Conservation (phyloP, 1,140 invertebrate species). For the Schlechtendalia chinensis region DNA sequence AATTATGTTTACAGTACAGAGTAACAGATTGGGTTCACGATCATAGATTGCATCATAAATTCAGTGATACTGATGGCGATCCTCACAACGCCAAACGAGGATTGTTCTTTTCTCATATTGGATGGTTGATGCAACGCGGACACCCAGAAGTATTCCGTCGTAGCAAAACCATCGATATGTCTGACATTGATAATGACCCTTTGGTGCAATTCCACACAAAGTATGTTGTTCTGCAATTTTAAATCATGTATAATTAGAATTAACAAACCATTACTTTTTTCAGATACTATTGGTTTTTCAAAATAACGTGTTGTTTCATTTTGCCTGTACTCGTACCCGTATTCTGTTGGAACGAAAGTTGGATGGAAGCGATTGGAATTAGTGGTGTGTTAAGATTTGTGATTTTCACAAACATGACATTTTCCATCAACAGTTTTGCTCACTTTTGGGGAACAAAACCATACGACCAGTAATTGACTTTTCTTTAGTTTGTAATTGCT, state of each 20-base stretch:
- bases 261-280: conserved; percentile 30
- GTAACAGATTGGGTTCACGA: conserved; percentile 60
- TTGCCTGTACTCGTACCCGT: conserved; percentile 65
- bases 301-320: conserved; percentile 74
- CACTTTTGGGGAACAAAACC: conserved; percentile 66
- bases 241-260: no score
- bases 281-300: conserved; percentile 65
- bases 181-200: conserved; percentile 69
- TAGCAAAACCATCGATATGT: conserved; percentile 69
- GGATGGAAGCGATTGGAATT: conserved; percentile 56
- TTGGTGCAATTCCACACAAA: conserved; percentile 71
- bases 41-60: conserved; percentile 67
- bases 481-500: neutral
- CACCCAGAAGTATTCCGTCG: conserved; percentile 66
- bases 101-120: conserved; percentile 69
- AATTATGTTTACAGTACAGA: conserved; percentile 52
- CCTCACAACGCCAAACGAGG: conserved; percentile 67
- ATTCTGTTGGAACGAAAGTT: conserved; percentile 66
- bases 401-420: conserved; percentile 65
- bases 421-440: conserved; percentile 69
- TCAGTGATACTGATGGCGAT: conserved; percentile 66
- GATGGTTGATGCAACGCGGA: conserved; percentile 65
- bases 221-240: conserved; percentile 54
- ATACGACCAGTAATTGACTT: conserved; percentile 62
- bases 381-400: conserved; percentile 63